Evolutionary conservation across 1,140 invertebrate species (phyloP).

Genomic region (Drosophila ercepeae): DNA sequence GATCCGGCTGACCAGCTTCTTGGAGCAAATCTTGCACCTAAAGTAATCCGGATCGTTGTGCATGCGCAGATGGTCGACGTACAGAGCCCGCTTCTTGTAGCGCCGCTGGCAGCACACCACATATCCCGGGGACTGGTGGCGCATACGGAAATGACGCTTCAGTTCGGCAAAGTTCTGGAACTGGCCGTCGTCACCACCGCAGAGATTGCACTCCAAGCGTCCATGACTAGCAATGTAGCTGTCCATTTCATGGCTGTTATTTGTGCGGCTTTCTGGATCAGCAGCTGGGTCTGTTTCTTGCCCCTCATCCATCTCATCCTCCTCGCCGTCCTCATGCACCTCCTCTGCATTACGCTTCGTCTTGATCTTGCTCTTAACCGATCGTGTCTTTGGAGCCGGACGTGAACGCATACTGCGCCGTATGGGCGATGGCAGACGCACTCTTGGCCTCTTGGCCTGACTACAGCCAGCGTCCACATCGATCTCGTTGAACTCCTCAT

Average conservation of each 20-base stretch:
- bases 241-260: slow-evolving; percentile 34
- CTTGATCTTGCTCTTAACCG: slow-evolving; percentile 10
- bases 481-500: slow-evolving; percentile 38
- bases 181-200: slow-evolving; percentile 15
- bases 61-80: slow-evolving; percentile 59
- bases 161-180: slow-evolving; percentile 38
- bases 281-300: background rate
- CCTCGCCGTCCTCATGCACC: too few species aligned
- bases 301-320: slow-evolving; percentile 4
- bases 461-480: slow-evolving; percentile 13
- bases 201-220: slow-evolving; percentile 36
- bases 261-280: slow-evolving; percentile 15
- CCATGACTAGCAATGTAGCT: slow-evolving; percentile 33
- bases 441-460: background rate
- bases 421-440: slow-evolving; percentile 12
- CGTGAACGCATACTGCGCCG: slow-evolving; percentile 31
- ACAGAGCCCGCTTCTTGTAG: slow-evolving; percentile 52
- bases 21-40: slow-evolving; percentile 45
- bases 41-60: slow-evolving; percentile 60
- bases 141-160: slow-evolving; percentile 38
- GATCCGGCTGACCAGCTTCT: slow-evolving; percentile 49
- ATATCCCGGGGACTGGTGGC: slow-evolving; percentile 47
- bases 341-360: too few species aligned
- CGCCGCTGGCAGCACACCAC: slow-evolving; percentile 56
- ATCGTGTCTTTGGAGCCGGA: background rate